These are phyloP conservation scores for Sinocyclocheilus grahami DNA, from an alignment of 2,113 vertebrate species.

Conservation along the genomic window DNA sequence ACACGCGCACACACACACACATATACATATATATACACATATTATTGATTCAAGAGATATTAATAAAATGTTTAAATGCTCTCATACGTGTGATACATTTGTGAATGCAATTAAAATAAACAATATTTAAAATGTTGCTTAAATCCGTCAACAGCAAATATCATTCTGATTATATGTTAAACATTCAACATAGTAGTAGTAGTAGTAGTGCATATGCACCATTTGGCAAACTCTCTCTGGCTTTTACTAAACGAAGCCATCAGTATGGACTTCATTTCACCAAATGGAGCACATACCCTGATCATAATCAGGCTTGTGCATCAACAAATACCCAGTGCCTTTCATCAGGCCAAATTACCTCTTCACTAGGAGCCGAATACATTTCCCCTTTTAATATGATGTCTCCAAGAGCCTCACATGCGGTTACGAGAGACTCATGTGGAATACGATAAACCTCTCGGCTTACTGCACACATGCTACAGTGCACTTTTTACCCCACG, in stretches of 20 bases:
- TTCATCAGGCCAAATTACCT: constrained; percentile 20
- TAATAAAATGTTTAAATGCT: too few relatives aligned
- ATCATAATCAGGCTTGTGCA: constrained; percentile 35
- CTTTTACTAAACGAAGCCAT: constrained; percentile 36
- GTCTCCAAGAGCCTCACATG: constrained; percentile 15
- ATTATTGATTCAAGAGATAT: too few relatives aligned
- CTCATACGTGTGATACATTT: not conserved
- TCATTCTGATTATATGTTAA: not conserved
- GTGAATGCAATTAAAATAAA: not conserved
- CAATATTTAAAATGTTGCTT: not conserved
- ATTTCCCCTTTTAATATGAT: constrained; percentile 28
- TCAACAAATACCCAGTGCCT: constrained; percentile 31
- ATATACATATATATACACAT: too few relatives aligned
- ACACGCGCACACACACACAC: too few relatives aligned
- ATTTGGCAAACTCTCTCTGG: not conserved
- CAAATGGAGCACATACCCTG: constrained; percentile 9
- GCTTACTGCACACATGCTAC: constrained; percentile 14
- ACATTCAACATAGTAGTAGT: not conserved
- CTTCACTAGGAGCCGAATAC: constrained; percentile 28
- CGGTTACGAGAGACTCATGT: not conserved
- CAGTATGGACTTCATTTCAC: constrained; percentile 10
- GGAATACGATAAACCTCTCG: constrained; percentile 7
- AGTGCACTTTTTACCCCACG: constrained; percentile 50
- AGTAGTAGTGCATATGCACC: not conserved
- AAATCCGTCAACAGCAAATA: not conserved